Evolutionary conservation across 2,797 vertebrate species (phyloP).

Genomic region (Spea hammondii): DNA sequence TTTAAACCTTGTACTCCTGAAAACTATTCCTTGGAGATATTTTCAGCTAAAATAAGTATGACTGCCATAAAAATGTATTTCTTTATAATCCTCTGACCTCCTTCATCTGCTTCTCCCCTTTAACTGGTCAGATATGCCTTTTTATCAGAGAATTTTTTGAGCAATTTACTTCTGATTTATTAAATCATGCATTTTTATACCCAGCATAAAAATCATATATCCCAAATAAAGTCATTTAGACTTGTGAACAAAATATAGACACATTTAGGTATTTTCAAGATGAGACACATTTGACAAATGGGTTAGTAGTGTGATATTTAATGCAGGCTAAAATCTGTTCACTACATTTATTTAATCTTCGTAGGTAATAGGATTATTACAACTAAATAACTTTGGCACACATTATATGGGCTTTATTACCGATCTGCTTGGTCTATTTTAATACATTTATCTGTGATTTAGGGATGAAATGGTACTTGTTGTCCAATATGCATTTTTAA

Average conservation of each 20-base stretch:
- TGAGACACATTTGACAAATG: constrained; percentile 17
- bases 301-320: constrained; percentile 21
- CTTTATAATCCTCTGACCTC: constrained; percentile 36
- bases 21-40: constrained; percentile 44
- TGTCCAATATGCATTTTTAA: too few species aligned
- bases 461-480: too few species aligned
- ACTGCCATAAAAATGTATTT: constrained; percentile 48
- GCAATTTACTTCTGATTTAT: constrained; percentile 50
- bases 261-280: constrained; percentile 22
- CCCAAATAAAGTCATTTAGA: constrained; percentile 27
- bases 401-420: too few species aligned
- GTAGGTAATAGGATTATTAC: too few species aligned
- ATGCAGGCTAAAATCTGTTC: background rate
- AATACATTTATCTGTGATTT: too few species aligned
- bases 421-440: too few species aligned
- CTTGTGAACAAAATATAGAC: constrained; percentile 28
- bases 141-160: constrained; percentile 38
- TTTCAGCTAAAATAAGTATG: constrained; percentile 47
- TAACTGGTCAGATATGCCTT: constrained; percentile 45
- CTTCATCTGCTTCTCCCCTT: constrained; percentile 25
- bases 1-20: constrained; percentile 41
- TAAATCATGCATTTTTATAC: constrained; percentile 36
- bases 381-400: too few species aligned
- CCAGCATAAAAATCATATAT: constrained; percentile 35
- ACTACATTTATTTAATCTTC: too few species aligned